A percentile compares a stretch with the other conserved stretches of the same genome.
Evolutionary conservation across 2,113 vertebrate species (phyloP).

Genomic region (Lutjanus erythropterus): DNA sequence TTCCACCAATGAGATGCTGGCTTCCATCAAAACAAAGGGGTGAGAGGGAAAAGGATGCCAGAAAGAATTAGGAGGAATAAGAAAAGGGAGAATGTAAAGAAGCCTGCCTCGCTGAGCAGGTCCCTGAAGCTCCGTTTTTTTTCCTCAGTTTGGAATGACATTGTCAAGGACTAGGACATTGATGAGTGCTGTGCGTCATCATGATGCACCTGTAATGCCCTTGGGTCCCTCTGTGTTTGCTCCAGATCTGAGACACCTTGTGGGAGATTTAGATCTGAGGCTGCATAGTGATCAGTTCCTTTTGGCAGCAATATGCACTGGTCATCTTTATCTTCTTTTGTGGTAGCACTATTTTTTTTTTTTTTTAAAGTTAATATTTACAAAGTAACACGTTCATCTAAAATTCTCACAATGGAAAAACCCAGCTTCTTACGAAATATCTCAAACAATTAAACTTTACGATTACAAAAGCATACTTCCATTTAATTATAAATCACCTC

Average conservation of each 20-base stretch:
- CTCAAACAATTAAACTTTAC: constrained; percentile 25
- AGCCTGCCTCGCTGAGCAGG: constrained; percentile 59
- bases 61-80: constrained; percentile 69
- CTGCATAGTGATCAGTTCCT: constrained; percentile 47
- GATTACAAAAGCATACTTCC: constrained; percentile 39
- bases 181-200: constrained; percentile 72
- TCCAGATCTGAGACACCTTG: constrained; percentile 68
- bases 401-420: not conserved
- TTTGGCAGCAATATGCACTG: constrained; percentile 13
- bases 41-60: constrained; percentile 52
- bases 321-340: constrained; percentile 14
- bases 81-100: constrained; percentile 67
- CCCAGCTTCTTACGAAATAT: constrained; percentile 9
- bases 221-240: constrained; percentile 62
- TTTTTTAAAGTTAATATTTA: constrained; percentile 13
- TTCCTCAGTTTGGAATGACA: constrained; percentile 67
- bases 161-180: constrained; percentile 74
- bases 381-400: not conserved
- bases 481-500: constrained; percentile 63
- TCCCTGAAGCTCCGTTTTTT: constrained; percentile 54
- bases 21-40: constrained; percentile 70
- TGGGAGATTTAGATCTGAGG: constrained; percentile 64
- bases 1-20: constrained; percentile 61
- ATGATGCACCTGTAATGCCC: constrained; percentile 76
- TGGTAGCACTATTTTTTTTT: not conserved